Conservation (phyloP, 2,113 vertebrate species). For the Saccopteryx bilineata region DNA sequence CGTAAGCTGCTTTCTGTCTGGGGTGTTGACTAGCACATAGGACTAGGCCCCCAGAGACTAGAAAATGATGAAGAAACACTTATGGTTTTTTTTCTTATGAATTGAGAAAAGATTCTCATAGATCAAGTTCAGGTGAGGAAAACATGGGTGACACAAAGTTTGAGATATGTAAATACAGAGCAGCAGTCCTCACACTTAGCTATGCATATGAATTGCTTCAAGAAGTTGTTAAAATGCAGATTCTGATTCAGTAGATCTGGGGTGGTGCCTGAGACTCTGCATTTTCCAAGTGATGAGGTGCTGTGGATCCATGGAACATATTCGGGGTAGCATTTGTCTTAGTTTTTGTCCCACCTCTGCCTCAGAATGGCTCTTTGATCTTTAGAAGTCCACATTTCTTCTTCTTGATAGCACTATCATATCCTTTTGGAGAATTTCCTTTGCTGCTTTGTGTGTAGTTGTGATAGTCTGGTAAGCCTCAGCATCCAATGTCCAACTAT, state of each 20-base stretch:
- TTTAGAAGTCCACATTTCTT: not conserved
- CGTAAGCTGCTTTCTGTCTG: not conserved
- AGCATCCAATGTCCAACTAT: not conserved
- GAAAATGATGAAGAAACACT: not conserved
- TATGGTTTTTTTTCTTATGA: not conserved
- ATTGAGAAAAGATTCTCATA: not conserved
- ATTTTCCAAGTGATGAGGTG: not conserved
- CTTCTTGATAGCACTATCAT: not conserved
- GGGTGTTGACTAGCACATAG: not conserved
- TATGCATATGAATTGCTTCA: not conserved
- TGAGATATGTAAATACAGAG: not conserved
- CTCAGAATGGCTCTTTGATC: not conserved
- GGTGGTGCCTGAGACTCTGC: not conserved
- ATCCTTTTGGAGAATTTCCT: not conserved
- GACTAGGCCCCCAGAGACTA: not conserved
- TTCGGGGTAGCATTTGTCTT: not conserved
- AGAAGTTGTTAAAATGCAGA: not conserved
- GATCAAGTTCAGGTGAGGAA: not conserved
- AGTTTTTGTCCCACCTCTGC: not conserved
- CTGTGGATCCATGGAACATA: not conserved
- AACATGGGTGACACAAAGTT: not conserved
- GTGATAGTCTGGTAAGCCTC: not conserved
- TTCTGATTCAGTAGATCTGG: not conserved
- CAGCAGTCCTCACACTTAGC: not conserved
- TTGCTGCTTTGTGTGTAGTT: not conserved